A percentile compares a stretch with the other conserved stretches of the same genome.
phyloP scores from a whole-genome alignment of 2,888 invertebrate genomes.

The Parthenolecanium corni region DNA sequence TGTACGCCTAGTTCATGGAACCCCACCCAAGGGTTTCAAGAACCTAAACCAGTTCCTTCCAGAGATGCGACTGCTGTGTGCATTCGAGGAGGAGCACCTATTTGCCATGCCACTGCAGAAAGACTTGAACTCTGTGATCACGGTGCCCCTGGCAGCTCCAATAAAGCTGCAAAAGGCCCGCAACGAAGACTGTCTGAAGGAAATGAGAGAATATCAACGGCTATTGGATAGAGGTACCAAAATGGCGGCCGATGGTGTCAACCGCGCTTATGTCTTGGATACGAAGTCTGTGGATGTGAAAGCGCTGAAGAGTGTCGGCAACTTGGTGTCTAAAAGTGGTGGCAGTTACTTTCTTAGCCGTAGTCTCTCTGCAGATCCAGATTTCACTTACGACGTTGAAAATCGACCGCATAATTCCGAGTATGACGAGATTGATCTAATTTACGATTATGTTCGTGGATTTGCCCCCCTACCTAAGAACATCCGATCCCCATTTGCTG shows the following conservation, averaged over 20 bases:
- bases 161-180: constrained; percentile 70
- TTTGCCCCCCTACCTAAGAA: constrained; percentile 81
- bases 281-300: constrained; percentile 58
- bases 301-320: constrained; percentile 18
- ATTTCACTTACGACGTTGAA: constrained; percentile 45
- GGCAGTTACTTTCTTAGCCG: constrained; percentile 49
- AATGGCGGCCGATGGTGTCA: constrained; percentile 61
- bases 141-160: constrained; percentile 74
- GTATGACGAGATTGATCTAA: constrained; percentile 92
- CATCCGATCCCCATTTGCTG: constrained; percentile 49
- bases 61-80: constrained; percentile 67
- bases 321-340: constrained; percentile 27
- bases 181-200: constrained; percentile 67
- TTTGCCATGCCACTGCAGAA: constrained; percentile 74
- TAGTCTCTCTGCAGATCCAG: constrained; percentile 59
- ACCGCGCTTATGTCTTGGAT: constrained; percentile 68
- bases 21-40: constrained; percentile 71
- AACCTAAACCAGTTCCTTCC: constrained; percentile 71
- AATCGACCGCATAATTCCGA: constrained; percentile 56
- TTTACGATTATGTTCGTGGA: constrained; percentile 89
- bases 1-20: constrained; percentile 81
- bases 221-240: constrained; percentile 66
- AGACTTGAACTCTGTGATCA: constrained; percentile 63
- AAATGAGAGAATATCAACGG: constrained; percentile 56
- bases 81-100: constrained; percentile 69